phyloP scores from a whole-genome alignment of 2,888 invertebrate species.

The Scaptomyza flava region DNA sequence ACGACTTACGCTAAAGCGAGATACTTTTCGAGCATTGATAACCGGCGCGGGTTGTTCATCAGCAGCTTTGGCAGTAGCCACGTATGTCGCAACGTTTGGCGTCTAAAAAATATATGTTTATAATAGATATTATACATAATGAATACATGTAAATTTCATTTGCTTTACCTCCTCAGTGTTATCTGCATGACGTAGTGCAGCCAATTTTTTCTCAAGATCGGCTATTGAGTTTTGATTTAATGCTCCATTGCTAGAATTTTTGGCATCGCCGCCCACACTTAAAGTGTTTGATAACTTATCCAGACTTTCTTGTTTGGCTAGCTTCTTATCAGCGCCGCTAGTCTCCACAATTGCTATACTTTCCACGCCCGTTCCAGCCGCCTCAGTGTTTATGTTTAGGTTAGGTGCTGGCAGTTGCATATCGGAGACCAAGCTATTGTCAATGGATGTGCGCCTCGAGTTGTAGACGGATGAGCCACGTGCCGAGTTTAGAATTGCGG shows the following conservation, averaged over 20 bases:
- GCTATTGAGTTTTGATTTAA: slow-evolving; percentile 83
- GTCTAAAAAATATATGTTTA: slow-evolving; percentile 16
- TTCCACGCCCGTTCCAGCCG: slow-evolving; percentile 28
- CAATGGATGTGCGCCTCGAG: slow-evolving; percentile 83
- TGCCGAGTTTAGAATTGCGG: slow-evolving; percentile 73
- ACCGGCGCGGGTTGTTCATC: slow-evolving; percentile 56
- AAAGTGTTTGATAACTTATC: slow-evolving; percentile 68
- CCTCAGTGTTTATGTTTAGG: slow-evolving; percentile 69
- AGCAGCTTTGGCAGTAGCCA: slow-evolving; percentile 39
- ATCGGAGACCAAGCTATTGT: slow-evolving; percentile 81
- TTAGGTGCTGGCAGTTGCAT: slow-evolving; percentile 76
- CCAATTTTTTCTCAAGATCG: slow-evolving; percentile 86
- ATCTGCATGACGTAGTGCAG: slow-evolving; percentile 85
- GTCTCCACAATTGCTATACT: slow-evolving; percentile 34
- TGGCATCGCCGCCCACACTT: slow-evolving; percentile 25
- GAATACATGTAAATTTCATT: background rate
- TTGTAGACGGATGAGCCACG: slow-evolving; percentile 82
- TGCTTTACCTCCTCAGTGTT: slow-evolving; percentile 71
- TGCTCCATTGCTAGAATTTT: slow-evolving; percentile 67
- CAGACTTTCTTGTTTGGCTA: slow-evolving; percentile 80
- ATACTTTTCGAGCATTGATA: slow-evolving; percentile 71
- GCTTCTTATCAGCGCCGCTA: slow-evolving; percentile 64
- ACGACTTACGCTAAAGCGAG: slow-evolving; percentile 80
- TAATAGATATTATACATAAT: background rate
- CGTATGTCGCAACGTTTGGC: slow-evolving; percentile 25